phyloP scores from a whole-genome alignment of 2,113 vertebrate genomes.

The Antennarius striatus region DNA sequence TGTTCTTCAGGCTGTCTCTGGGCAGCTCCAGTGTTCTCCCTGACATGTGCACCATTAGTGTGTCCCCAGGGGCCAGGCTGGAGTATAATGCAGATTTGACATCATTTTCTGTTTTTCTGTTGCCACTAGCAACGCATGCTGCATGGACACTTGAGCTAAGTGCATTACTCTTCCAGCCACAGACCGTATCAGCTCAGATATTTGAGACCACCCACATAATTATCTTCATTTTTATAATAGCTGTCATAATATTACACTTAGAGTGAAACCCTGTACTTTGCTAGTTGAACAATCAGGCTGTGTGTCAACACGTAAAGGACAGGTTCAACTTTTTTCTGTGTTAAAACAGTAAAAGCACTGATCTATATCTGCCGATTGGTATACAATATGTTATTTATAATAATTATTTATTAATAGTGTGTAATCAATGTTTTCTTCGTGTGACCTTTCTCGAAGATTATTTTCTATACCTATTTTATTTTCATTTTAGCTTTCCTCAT shows the following conservation, averaged over 20 bases:
- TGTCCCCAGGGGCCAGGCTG: conserved; percentile 32
- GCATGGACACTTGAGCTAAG: conserved; percentile 24
- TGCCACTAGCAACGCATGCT: conserved; percentile 59
- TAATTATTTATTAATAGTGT: too few species aligned
- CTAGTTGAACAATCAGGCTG: conserved; percentile 1
- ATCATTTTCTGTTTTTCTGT: conserved; percentile 61
- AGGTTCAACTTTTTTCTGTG: background rate
- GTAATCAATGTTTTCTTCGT: too few species aligned
- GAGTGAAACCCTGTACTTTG: conserved; percentile 19
- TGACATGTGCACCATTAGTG: conserved; percentile 42
- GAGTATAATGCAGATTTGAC: conserved; percentile 50
- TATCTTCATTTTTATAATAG: conserved; percentile 25
- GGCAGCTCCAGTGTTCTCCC: background rate
- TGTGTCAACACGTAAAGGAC: background rate
- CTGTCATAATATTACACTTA: conserved; percentile 37
- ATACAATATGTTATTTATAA: too few species aligned
- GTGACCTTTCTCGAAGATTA: too few species aligned
- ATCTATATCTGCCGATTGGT: too few species aligned
- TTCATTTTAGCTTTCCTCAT: too few species aligned
- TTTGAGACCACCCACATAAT: conserved; percentile 47
- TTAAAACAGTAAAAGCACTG: background rate
- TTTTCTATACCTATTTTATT: too few species aligned
- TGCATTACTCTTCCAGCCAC: conserved; percentile 36
- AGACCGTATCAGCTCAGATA: conserved; percentile 22
- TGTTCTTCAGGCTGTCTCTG: background rate